Conservation (phyloP, 2,888 invertebrate species). For the Cheilosia vulpina region DNA sequence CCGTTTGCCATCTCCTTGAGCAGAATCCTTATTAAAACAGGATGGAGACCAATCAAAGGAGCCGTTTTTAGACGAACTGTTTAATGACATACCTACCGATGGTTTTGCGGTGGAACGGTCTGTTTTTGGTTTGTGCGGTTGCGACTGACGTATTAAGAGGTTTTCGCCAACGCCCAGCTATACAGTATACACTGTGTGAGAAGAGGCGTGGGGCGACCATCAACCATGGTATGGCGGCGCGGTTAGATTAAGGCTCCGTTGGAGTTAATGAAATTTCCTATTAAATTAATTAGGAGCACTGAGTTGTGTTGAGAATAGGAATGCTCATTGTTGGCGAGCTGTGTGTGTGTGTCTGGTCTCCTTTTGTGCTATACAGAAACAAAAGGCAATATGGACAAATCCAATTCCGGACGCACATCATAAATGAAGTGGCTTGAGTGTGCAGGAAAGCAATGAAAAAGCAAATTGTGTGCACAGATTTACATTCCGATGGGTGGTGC, state of each 20-base stretch:
- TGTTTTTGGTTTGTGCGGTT: conserved; percentile 39
- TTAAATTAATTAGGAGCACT: conserved; percentile 49
- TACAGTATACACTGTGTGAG: background rate
- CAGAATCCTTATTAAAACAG: conserved; percentile 43
- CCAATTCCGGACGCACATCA: conserved; percentile 23
- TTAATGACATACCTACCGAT: conserved; percentile 34
- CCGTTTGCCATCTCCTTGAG: background rate
- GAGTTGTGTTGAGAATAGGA: conserved; percentile 13
- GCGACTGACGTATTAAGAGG: conserved; percentile 15
- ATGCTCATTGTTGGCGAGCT: background rate
- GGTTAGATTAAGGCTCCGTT: conserved; percentile 36
- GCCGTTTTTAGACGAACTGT: conserved; percentile 49
- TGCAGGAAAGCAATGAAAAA: background rate
- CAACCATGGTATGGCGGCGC: conserved; percentile 12
- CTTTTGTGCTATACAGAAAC: conserved; percentile 5
- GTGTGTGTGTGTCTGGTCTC: conserved; percentile 4
- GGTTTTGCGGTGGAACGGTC: conserved; percentile 29
- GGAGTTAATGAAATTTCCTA: conserved; percentile 60
- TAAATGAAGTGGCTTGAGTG: background rate
- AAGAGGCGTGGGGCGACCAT: background rate
- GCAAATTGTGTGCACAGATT: conserved; percentile 25
- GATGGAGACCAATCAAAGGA: conserved; percentile 43
- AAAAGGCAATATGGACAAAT: conserved; percentile 20
- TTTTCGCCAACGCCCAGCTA: background rate
- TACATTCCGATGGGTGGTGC: background rate